A percentile compares a stretch with the other conserved stretches of the same genome.
These are phyloP conservation scores for Cryptocephalus primarius DNA, from an alignment of 2,888 invertebrate genomes.

Conservation along the genomic window DNA sequence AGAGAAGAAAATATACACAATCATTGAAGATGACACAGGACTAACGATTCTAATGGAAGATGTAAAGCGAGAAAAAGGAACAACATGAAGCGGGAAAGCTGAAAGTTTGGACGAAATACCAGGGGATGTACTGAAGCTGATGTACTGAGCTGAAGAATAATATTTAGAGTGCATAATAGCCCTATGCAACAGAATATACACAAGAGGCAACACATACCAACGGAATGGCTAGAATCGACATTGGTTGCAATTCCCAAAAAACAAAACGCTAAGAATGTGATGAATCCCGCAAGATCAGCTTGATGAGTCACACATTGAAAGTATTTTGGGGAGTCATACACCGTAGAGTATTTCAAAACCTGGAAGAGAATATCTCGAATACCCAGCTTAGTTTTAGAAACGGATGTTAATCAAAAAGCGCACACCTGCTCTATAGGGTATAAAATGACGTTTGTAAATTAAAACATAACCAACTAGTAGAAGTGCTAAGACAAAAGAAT, in stretches of 20 bases:
- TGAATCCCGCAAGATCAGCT: too few species aligned
- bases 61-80: background rate
- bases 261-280: background rate
- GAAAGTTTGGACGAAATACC: background rate
- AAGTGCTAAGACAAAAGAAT: too few species aligned
- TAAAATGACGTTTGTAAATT: too few species aligned
- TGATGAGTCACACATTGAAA: background rate
- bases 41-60: too few species aligned
- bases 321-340: background rate
- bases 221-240: background rate
- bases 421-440: too few species aligned
- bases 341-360: background rate
- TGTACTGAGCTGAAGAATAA: background rate
- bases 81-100: background rate
- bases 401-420: too few species aligned
- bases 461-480: too few species aligned
- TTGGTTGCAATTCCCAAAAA: background rate
- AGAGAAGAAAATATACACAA: too few species aligned
- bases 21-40: too few species aligned
- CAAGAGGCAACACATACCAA: background rate
- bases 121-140: too few species aligned
- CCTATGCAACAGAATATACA: background rate
- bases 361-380: background rate
- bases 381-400: background rate
- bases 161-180: background rate